Conservation (phyloP, 1,140 invertebrate species). For the Drosophila kepulauana region DNA sequence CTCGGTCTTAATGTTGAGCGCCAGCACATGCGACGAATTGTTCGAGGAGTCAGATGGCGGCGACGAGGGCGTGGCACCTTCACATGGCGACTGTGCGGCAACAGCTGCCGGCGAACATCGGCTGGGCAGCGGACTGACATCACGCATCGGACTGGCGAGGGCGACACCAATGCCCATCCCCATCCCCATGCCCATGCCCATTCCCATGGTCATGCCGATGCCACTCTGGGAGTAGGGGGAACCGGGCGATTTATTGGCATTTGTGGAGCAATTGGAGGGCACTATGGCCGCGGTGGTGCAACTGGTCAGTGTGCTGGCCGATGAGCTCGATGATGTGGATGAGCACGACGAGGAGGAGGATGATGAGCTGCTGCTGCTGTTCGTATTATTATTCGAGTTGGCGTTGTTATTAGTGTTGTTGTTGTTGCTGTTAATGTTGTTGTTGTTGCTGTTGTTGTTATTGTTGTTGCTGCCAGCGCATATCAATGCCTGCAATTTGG, state of each 20-base stretch:
- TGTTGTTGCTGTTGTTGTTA: conserved; percentile 28
- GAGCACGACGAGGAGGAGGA: conserved; percentile 78
- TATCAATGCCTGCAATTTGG: conserved; percentile 63
- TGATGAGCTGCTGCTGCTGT: conserved; percentile 66
- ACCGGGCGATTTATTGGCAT: conserved; percentile 75
- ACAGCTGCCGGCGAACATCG: conserved; percentile 52
- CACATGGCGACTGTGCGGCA: conserved; percentile 62
- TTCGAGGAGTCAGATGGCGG: conserved; percentile 65
- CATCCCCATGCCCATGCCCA: conserved; percentile 33
- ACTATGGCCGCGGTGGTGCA: conserved; percentile 80
- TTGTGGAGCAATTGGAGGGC: conserved; percentile 80
- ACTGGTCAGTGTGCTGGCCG: conserved; percentile 70
- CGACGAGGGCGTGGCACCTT: conserved; percentile 60
- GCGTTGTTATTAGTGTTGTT: conserved; percentile 11
- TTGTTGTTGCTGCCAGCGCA: conserved; percentile 47
- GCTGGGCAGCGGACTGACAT: conserved; percentile 46
- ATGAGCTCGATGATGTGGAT: conserved; percentile 74
- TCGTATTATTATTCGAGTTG: conserved; percentile 37
- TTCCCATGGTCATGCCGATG: conserved; percentile 38
- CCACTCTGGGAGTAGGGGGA: conserved; percentile 67
- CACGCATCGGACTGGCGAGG: conserved; percentile 53
- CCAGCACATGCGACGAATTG: conserved; percentile 70
- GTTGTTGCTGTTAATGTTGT: conserved; percentile 10
- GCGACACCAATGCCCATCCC: conserved; percentile 20
- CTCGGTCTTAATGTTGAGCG: conserved; percentile 84